Evolutionary conservation across 37 sponge, comb jelly and placozoan species (phyloP), one percentile per base, ranked within the genome.

Genomic region (Cliona cf. orientalis): DNA sequence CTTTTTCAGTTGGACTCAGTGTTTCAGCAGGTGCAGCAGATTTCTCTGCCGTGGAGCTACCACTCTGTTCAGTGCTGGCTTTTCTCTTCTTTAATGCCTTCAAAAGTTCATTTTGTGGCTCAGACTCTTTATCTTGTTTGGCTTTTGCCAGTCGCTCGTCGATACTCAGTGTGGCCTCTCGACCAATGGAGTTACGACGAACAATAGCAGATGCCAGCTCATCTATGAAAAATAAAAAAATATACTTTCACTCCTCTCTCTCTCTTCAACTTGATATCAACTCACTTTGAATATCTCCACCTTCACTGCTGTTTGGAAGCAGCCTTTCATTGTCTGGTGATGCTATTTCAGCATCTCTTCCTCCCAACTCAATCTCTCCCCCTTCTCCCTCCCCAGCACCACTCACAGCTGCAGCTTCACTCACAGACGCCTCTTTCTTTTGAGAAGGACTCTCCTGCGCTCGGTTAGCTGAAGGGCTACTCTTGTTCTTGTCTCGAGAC

Each of bases 181-280:
- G 53, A 9, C 14, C 53, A 49, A 14, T 49, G 5, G 68, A 35
- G 4, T 67, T 4, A 9, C 40, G 32, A 19, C 33, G 32, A 31
- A 26, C 23, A 2, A 71, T 46, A 21, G 53, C 49, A 71, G 29
- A 3, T 39, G 72, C 46, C 49, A 71, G 49, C 53, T 45, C 72
- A 38, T 6, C 59, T 59, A 59, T 4, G 22, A n/a, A 32, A 42
- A 1, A 70, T 22, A 70, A 44, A n/a, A 70, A 3, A 42, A 43
- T 31, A 56, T 3, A 75, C 42, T 1, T 28, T 32, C 2, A 14
- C 55, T 33, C 3, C 73, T 17, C 3, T 44, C 70, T 44, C 19
- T 35, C 66, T 49, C 9, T 14, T 49, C 53, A 19, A 49, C 31
- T 32, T 31, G 35, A 66, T 66, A 17, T 2, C 66, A 29, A 31